Conservation (phyloP, 2,888 invertebrate species). For the Thymelicus lineola region DNA sequence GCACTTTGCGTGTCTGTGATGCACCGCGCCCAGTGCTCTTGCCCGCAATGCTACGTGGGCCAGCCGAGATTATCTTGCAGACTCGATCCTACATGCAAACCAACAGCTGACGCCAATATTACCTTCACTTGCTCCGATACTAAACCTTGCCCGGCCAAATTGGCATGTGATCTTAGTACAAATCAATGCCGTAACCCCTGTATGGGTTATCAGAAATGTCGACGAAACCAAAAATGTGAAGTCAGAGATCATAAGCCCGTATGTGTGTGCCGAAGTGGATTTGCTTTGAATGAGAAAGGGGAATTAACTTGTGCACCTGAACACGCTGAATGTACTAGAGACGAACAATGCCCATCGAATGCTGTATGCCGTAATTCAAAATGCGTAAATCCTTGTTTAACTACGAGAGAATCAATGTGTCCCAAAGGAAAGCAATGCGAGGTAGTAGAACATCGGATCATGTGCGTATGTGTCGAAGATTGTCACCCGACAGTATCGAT, state of each 20-base stretch:
- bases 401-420: slow-evolving; percentile 87
- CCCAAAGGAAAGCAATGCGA: slow-evolving; percentile 94
- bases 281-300: slow-evolving; percentile 94
- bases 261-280: slow-evolving; percentile 95
- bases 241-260: slow-evolving; percentile 93
- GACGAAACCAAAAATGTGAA: slow-evolving; percentile 94
- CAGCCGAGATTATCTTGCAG: slow-evolving; percentile 92
- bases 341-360: slow-evolving; percentile 94
- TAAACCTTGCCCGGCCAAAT: slow-evolving; percentile 89
- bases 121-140: slow-evolving; percentile 88
- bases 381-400: slow-evolving; percentile 94
- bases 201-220: slow-evolving; percentile 88
- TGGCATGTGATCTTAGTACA: slow-evolving; percentile 89
- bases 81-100: slow-evolving; percentile 91
- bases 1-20: slow-evolving; percentile 94
- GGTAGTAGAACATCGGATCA: slow-evolving; percentile 93
- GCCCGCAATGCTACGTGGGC: slow-evolving; percentile 94
- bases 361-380: slow-evolving; percentile 93
- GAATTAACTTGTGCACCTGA: slow-evolving; percentile 95
- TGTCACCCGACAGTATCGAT: slow-evolving; percentile 94
- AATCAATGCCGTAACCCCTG: slow-evolving; percentile 94
- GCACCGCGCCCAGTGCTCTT: slow-evolving; percentile 94
- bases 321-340: slow-evolving; percentile 90
- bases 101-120: slow-evolving; percentile 85
- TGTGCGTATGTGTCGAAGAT: slow-evolving; percentile 94